These are phyloP conservation scores for Junonia oenone DNA, from an alignment of 2,888 invertebrate species.

Conservation along the genomic window DNA sequence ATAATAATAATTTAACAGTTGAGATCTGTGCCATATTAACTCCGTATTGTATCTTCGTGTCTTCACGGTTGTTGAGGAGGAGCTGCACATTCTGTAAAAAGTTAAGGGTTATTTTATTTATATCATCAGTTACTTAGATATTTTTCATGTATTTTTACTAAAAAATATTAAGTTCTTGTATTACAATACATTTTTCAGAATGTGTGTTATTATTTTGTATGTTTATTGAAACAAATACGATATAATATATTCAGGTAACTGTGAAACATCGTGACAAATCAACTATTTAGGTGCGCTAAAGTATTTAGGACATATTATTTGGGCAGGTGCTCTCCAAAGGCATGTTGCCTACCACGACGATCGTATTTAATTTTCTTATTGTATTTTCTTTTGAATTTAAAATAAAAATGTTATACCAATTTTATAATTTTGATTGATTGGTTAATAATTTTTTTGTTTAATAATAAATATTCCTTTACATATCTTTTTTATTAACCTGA, in stretches of 20 bases:
- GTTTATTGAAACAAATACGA: background rate
- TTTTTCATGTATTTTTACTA: no score
- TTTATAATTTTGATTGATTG: no score
- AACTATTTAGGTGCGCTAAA: slow-evolving; percentile 9
- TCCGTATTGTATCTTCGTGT: slow-evolving; percentile 21
- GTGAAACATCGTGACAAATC: slow-evolving; percentile 19
- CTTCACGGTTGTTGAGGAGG: slow-evolving; percentile 52
- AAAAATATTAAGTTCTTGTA: no score
- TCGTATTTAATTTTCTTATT: background rate
- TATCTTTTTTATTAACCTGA: no score
- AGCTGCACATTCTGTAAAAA: slow-evolving; percentile 77
- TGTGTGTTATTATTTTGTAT: no score
- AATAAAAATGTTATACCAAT: no score
- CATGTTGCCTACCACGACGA: slow-evolving; percentile 2
- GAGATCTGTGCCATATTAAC: slow-evolving; percentile 41
- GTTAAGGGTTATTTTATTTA: background rate
- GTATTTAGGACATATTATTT: slow-evolving; percentile 22
- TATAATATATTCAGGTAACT: slow-evolving; percentile 12
- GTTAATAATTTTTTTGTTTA: no score
- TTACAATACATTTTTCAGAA: no score
- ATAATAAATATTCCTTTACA: no score
- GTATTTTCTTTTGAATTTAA: no score
- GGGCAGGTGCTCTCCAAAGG: slow-evolving; percentile 11
- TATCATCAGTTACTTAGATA: no score
- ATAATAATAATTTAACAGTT: background rate